Evolutionary conservation across 2,888 invertebrate species (phyloP).

Genomic region (Ophioninae sp.): DNA sequence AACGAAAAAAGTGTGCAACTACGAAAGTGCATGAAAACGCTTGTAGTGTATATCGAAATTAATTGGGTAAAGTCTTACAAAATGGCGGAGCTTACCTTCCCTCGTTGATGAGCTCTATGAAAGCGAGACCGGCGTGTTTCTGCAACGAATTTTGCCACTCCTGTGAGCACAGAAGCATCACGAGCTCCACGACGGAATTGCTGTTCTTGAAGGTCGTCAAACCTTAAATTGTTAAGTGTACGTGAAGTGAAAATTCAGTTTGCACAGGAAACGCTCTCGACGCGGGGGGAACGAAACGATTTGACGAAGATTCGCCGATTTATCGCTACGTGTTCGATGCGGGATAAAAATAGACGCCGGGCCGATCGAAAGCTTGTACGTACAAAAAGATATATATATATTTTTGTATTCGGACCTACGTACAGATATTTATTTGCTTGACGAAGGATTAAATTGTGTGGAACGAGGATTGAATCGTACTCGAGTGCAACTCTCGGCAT

Average conservation of each 20-base stretch:
- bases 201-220: slow-evolving; percentile 98
- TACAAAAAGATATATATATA: slow-evolving; percentile 11
- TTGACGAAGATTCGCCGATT: slow-evolving; percentile 47
- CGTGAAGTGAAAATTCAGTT: slow-evolving; percentile 27
- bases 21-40: too few species aligned
- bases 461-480: slow-evolving; percentile 55
- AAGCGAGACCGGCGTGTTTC: slow-evolving; percentile 99
- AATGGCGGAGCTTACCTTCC: slow-evolving; percentile 85
- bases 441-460: slow-evolving; percentile 22
- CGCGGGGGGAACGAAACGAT: slow-evolving; percentile 36
- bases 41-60: too few species aligned
- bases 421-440: neutral
- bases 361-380: slow-evolving; percentile 28
- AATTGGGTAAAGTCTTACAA: neutral
- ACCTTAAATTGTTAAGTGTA: slow-evolving; percentile 82
- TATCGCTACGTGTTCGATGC: slow-evolving; percentile 35
- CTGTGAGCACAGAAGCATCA: slow-evolving; percentile 99
- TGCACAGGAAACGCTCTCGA: slow-evolving; percentile 31
- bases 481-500: slow-evolving; percentile 42
- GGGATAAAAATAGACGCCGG: slow-evolving; percentile 36
- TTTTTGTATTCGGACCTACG: too few species aligned
- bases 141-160: slow-evolving; percentile 99
- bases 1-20: too few species aligned
- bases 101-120: slow-evolving; percentile 99
- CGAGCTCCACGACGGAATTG: slow-evolving; percentile 98